These are phyloP conservation scores for Mus spicilegus DNA, from an alignment of 2,113 vertebrate genomes.

Conservation along the genomic window DNA sequence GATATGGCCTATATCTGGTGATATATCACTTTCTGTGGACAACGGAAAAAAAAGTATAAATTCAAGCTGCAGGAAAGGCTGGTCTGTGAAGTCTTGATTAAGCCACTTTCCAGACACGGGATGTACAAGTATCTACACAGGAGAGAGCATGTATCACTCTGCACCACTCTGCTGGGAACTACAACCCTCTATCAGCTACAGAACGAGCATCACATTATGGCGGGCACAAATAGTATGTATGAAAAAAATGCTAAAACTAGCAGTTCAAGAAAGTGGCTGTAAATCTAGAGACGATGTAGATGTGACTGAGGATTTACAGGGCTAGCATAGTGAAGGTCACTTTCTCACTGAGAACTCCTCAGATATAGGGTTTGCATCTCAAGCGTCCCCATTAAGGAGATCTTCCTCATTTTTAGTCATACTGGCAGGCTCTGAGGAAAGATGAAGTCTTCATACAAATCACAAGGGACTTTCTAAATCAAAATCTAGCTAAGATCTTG, in stretches of 20 bases:
- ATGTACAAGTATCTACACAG: background rate
- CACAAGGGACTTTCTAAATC: constrained; percentile 8
- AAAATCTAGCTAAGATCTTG: background rate
- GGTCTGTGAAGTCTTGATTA: background rate
- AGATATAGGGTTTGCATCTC: background rate
- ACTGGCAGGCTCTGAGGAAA: background rate
- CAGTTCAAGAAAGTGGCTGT: background rate
- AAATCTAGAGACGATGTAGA: background rate
- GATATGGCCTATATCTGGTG: background rate
- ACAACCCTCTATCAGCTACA: background rate
- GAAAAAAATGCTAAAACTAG: background rate
- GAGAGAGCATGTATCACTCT: background rate
- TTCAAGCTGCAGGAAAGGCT: background rate
- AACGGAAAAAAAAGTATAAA: background rate
- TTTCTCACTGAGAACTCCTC: background rate
- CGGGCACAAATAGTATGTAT: background rate
- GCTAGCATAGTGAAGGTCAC: background rate
- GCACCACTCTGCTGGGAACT: background rate
- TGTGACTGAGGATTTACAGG: background rate
- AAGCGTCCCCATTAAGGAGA: background rate
- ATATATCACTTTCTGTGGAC: background rate
- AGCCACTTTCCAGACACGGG: background rate
- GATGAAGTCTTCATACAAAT: background rate
- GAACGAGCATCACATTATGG: background rate
- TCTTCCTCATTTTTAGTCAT: background rate